These are phyloP conservation scores for Takifugu bimaculatus DNA, from an alignment of 2,113 vertebrate genomes.

Conservation along the genomic window DNA sequence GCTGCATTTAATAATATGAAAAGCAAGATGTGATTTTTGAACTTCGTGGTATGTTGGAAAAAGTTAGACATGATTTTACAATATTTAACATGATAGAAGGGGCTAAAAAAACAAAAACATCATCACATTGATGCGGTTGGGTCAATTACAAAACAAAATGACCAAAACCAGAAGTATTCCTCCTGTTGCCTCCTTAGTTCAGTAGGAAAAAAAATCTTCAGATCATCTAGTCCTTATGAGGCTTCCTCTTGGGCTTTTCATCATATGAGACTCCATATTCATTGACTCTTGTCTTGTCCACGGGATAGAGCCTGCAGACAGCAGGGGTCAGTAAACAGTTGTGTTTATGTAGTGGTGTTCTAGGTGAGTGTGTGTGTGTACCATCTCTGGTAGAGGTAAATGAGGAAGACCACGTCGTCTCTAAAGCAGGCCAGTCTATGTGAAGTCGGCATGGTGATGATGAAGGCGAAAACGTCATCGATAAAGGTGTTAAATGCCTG, in stretches of 20 bases:
- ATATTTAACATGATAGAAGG: neutral
- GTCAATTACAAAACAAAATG: neutral
- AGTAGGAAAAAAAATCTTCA: neutral
- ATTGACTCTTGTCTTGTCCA: conserved; percentile 95
- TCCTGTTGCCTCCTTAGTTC: neutral
- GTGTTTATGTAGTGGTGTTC: neutral
- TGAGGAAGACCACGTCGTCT: conserved; percentile 94
- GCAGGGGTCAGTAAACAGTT: neutral
- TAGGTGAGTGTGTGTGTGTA: conserved; percentile 48
- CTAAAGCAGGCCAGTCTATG: conserved; percentile 96
- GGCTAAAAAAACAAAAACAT: neutral
- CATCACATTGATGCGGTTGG: neutral
- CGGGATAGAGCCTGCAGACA: conserved; percentile 91
- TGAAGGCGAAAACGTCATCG: conserved; percentile 96
- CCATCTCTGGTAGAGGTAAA: conserved; percentile 99
- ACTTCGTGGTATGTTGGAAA: no score
- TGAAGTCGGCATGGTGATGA: conserved; percentile 99
- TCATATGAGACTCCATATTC: conserved; percentile 94
- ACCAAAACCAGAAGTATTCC: neutral
- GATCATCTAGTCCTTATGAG: conserved; percentile 76
- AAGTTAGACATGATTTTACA: no score
- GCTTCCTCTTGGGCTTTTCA: conserved; percentile 80
- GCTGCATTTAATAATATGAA: no score
- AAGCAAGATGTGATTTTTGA: no score
- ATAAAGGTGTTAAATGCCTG: conserved; percentile 99